Evolutionary conservation across 2,797 vertebrate species (phyloP), one percentile per base, ranked within the genome.

Genomic region (Scolopax rusticola): DNA sequence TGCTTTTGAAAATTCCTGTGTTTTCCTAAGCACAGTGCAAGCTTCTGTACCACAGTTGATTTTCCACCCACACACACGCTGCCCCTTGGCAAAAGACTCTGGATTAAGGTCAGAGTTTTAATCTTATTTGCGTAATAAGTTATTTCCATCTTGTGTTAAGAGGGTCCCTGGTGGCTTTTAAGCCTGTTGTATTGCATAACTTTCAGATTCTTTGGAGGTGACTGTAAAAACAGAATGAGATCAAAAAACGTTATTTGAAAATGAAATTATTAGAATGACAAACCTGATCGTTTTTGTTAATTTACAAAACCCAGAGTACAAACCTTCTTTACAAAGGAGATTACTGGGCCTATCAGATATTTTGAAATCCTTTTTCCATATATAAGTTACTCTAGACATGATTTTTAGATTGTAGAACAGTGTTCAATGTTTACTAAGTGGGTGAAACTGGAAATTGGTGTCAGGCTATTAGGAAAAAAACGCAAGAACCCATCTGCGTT

Each of bases 131-230:
- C 73, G 70, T 95, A 89, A 94, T 87, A 94, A 86, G 87, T 90
- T 89, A 76, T 82, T 96, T 97, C 88, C 87, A 90, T 86, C 87
- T 94, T 91, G 75, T 87, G 38, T 75, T 86, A 88, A 40, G 57
- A 82, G 27, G 28, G 80, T 90, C 93, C 91, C 95, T 60, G 19
- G 91, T 93, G 91, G 83, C 68, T 87, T 91, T 90, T 79, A 92
- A 91, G 85, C 45, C 82, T 82, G 57, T 87, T 84, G 19, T 77
- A 65, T 76, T 92, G 90, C 78, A 84, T 96, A 92, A 96, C 86
- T 92, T 93, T 82, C 50, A 91, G 84, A 96, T 97, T 95, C 91
- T 91, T 96, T 81, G 80, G 71, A 95, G 84, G 36, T 96, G 91
- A 94, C 71, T 86, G 47, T 91, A 57, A 91, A 95, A 94, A 94